Evolutionary conservation across 2,113 vertebrate species (phyloP).

Genomic region (Leptobrachium leishanense): DNA sequence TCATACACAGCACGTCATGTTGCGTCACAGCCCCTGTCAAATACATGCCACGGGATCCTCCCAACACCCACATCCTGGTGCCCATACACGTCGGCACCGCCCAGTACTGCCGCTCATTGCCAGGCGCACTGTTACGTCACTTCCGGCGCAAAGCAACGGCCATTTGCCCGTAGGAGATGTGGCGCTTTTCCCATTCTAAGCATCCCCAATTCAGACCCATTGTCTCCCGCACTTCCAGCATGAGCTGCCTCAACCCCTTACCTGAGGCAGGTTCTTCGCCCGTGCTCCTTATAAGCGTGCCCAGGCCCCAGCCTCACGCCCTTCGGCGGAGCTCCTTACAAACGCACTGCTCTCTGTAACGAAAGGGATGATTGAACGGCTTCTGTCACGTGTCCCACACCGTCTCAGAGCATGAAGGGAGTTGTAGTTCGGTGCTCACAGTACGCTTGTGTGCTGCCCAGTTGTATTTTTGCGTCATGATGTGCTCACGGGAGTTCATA

Average conservation of each 20-base stretch:
- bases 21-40: not conserved
- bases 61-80: too few relatives aligned
- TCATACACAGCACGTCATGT: not conserved
- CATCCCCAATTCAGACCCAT: not conserved
- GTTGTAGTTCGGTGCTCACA: slow-evolving; percentile 14
- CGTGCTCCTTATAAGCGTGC: not conserved
- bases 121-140: slow-evolving; percentile 23
- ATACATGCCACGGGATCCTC: too few relatives aligned
- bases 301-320: slow-evolving; percentile 18
- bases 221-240: not conserved
- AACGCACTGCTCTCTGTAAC: slow-evolving; percentile 50
- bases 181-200: slow-evolving; percentile 8
- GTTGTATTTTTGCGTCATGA: too few relatives aligned
- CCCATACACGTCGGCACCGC: not conserved
- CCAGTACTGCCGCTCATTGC: not conserved
- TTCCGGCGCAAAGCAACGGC: slow-evolving; percentile 4
- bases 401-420: slow-evolving; percentile 19
- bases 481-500: too few relatives aligned
- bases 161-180: not conserved
- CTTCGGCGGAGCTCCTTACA: slow-evolving; percentile 53
- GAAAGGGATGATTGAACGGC: slow-evolving; percentile 42
- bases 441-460: too few relatives aligned
- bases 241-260: slow-evolving; percentile 11
- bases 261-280: not conserved
- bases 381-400: not conserved